Evolutionary conservation across 2,113 vertebrate species (phyloP), one percentile per base, ranked within the genome.

Genomic region (Ameiurus melas): DNA sequence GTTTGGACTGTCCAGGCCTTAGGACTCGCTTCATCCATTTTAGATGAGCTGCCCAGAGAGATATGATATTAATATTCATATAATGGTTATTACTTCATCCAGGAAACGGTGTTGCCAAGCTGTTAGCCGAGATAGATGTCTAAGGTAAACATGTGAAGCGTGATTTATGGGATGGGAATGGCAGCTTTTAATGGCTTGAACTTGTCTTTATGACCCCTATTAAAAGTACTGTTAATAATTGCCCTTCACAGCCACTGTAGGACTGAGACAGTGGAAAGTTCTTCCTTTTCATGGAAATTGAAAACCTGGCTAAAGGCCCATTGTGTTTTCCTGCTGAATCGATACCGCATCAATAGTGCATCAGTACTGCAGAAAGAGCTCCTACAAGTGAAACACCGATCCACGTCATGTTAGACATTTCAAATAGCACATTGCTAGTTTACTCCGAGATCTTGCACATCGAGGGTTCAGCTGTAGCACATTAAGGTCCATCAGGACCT

Each of bases 31-130:
- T 93, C 91, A 94, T 95, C 94, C 93, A 95, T 95, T 95, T 95
- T 94, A 94, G 87, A 95, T 94, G 90, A 94, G 92, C 91, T 91
- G 94, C 94, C 94, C 93, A 91, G 89, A 93, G 93, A 95, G 93
- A 93, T 91, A 88, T 51, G 68, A 25, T 88, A 94, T 95, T 92
- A 93, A 95, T 95, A 95, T 95, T 94, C 93, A 94, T 94, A 90
- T 91, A 62, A 89, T 84, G 88, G 90, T 94, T 91, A 93, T 93
- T 93, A 93, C 91, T 91, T 90, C 89, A 92, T 92, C 85, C 90
- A 91, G 66, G 77, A 87, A 91, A 85, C 90, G 86, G 92, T 92
- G 93, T 93, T 86, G 90, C 87, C 89, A 86, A 86, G 62, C 89
- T 89, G 91, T 89, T 92, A 91, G 94, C 91, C 91, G 55, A 83